These are phyloP conservation scores for Tachina lurida DNA, from an alignment of 2,888 invertebrate species.

Conservation along the genomic window DNA sequence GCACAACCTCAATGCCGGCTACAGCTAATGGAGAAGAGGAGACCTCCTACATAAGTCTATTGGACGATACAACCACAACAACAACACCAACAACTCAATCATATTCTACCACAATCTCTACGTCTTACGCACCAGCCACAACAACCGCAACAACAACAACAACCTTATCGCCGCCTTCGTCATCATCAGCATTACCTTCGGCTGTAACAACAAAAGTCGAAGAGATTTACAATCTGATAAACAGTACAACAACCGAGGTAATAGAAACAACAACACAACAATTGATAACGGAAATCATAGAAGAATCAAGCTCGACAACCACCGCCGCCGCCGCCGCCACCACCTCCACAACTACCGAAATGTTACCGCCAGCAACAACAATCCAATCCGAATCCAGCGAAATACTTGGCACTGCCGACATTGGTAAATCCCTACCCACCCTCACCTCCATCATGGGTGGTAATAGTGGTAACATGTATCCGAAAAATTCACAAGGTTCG, in stretches of 20 bases:
- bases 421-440: conserved; percentile 63
- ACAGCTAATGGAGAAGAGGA: conserved; percentile 52
- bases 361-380: conserved; percentile 26
- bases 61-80: conserved; percentile 57
- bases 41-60: conserved; percentile 54
- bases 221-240: conserved; percentile 74
- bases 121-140: conserved; percentile 12
- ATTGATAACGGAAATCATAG: conserved; percentile 42
- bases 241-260: conserved; percentile 62
- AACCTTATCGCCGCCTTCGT: conserved; percentile 49
- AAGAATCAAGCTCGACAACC: conserved; percentile 9
- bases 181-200: conserved; percentile 62
- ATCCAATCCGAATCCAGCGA: conserved; percentile 3
- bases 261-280: conserved; percentile 57
- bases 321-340: neutral
- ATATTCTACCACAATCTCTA: conserved; percentile 18
- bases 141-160: conserved; percentile 13
- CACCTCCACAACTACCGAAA: conserved; percentile 21
- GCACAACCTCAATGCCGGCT: conserved; percentile 1
- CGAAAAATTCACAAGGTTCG: conserved; percentile 73
- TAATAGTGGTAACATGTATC: conserved; percentile 74
- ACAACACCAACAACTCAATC: conserved; percentile 31
- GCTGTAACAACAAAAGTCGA: conserved; percentile 73
- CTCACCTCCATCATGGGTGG: conserved; percentile 60
- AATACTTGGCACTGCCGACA: conserved; percentile 43